A percentile compares a stretch with the other conserved stretches of the same genome.
These are phyloP conservation scores for Paelopatides confundens DNA, from an alignment of 53 echinoderm and acorn worm species.

Conservation along the genomic window DNA sequence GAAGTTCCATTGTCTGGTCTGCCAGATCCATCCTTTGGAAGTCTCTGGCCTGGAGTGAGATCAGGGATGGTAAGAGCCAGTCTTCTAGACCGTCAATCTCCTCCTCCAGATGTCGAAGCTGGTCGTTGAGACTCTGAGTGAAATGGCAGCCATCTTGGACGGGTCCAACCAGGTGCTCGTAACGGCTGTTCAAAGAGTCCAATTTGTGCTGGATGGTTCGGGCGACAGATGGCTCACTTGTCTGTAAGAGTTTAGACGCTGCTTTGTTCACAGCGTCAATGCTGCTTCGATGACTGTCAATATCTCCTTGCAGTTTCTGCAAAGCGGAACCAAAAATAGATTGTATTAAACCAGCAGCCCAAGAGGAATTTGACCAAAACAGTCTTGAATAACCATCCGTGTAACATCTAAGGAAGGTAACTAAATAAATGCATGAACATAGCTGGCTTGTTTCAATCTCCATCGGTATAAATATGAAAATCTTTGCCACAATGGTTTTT, in stretches of 20 bases:
- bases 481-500: too few relatives aligned
- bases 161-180: slow-evolving; percentile 67
- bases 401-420: too few relatives aligned
- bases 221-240: slow-evolving; percentile 85
- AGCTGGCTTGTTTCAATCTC: too few relatives aligned
- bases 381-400: too few relatives aligned
- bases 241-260: slow-evolving; percentile 83
- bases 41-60: slow-evolving; percentile 83
- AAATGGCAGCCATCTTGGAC: slow-evolving; percentile 74
- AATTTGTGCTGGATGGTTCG: slow-evolving; percentile 80
- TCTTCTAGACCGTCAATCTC: slow-evolving; percentile 94
- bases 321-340: background rate
- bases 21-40: slow-evolving; percentile 82
- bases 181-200: slow-evolving; percentile 87
- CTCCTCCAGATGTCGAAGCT: slow-evolving; percentile 77
- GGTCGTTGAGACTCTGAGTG: slow-evolving; percentile 81
- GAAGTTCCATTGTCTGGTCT: slow-evolving; percentile 79
- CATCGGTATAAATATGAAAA: too few relatives aligned
- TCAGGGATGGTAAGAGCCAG: slow-evolving; percentile 92
- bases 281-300: slow-evolving; percentile 84
- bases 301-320: slow-evolving; percentile 80
- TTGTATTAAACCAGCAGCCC: background rate
- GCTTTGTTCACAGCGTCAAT: slow-evolving; percentile 88
- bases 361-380: too few relatives aligned
- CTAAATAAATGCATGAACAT: too few relatives aligned